Evolutionary conservation across 2,797 vertebrate genomes (phyloP), one percentile per base, ranked within the genome.

Genomic region (Pitangus sulphuratus): DNA sequence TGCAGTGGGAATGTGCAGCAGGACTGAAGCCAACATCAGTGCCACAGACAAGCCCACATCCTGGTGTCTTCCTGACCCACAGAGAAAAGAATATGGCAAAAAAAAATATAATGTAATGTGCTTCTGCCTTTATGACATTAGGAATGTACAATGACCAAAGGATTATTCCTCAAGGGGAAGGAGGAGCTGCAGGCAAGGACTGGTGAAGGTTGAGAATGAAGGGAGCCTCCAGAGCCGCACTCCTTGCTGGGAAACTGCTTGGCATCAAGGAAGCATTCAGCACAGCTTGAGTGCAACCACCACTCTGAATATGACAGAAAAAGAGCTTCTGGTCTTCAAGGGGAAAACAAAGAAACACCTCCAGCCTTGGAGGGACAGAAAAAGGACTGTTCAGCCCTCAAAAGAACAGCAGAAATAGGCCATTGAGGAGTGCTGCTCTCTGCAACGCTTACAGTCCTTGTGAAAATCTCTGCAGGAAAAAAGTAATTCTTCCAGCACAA

Each of bases 91-190:
- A 57, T 24, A 31, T 0, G 21, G 37, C 10, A 54, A 62, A 68
- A 75, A 62, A 7, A 45, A 84, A 35, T 8, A 56, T 0, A n/a
- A 28, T 0, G 2, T 25, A 12, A 44, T 2, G 20, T 10, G n/a
- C 33, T 84, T 58, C 18, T 83, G 64, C n/a, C 62, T 48, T 50
- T 72, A 37, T 86, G 44, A 24, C 56, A 25, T 51, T 30, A 45
- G 54, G 60, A 84, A 75, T 8, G 20, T 12, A 25, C 68, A 71
- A 3, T 5, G n/a, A 44, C 24, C 48, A 60, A 72, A 40, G 0
- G 2, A 50, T 51, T 72, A 42, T 26, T 93, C 19, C 80, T 57
- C 64, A 45, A 11, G 45, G 53, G 42, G 30, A 60, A 60, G 42
- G 22, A 77, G 44, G 60, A 53, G 9, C 8, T 68, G 47, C 42